Base-by-base conservation (phyloP, 1,140 invertebrate species). In the Nilaparvata lugens region DNA sequence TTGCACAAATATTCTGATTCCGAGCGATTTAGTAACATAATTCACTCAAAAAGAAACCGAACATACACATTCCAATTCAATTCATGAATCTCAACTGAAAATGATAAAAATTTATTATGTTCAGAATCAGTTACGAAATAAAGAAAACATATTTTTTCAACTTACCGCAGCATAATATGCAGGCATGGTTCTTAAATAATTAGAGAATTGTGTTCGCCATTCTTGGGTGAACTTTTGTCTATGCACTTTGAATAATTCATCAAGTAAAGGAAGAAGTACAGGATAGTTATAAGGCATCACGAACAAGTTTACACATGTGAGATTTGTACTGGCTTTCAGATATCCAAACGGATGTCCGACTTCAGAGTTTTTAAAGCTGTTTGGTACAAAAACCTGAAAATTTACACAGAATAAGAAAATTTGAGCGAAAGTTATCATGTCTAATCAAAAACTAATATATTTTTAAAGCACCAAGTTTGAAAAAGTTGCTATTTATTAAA, bases 271-370 rank as follows among this genome's bases (percentile, higher is more conserved):
- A 64, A 98, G 74, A 11, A 99, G 75, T 5, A 94, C 87, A 9
- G 96, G 96, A 78, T 99, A 99, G 75, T 99, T 99, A 75, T 99
- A 99, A 31, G 97, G 96, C 82, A 99, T 88, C 0, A 99, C 93
- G 76, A 97, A 97, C 48, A 98, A 76, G 78, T 98, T 97, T 7
- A 98, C 96, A 72, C 91, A 94, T 0, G 84, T 88, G 48, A 98
- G 78, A 70, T 92, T 95, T 19, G 94, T 96, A 62, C 91, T 93
- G 0, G 95, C 93, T 77, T 98, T 98, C n/a, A 99, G 72, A 72
- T 98, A 99, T 24, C 97, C 97, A 78, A 99, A 99, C 0, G 97
- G 95, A 73, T 93, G 87, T 23, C 89, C 91, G 14, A 91, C 81
- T 66, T 94, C 91, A 62, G 83, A 83, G 66, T 84, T 90, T 75